Conservation (phyloP, 1,140 invertebrate genomes). For the Bombus waltoni region DNA sequence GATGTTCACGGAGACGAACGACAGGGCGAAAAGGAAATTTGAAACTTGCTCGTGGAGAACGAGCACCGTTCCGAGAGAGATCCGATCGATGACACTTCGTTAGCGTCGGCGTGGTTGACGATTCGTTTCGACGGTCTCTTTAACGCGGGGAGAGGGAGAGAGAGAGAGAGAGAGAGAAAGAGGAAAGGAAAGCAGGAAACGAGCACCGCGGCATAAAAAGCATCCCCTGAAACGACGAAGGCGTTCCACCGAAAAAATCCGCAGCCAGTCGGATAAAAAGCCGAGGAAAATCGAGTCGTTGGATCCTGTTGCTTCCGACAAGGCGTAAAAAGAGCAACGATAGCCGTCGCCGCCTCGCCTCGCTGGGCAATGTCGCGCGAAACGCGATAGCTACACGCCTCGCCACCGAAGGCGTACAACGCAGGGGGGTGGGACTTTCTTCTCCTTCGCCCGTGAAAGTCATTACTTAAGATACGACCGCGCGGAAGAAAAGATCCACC, state of each 20-base stretch:
- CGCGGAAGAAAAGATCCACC: slow-evolving; percentile 52
- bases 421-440: not conserved
- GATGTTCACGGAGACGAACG: not conserved
- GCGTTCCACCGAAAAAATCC: not conserved
- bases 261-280: not conserved
- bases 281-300: slow-evolving; percentile 53
- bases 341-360: not conserved
- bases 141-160: not conserved
- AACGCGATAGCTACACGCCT: slow-evolving; percentile 52
- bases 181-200: not conserved
- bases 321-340: slow-evolving; percentile 20
- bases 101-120: not conserved
- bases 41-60: not conserved
- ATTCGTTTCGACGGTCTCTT: not conserved
- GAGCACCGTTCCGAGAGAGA: not conserved
- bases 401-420: not conserved
- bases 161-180: no score
- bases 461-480: slow-evolving; percentile 65
- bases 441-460: slow-evolving; percentile 1
- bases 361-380: slow-evolving; percentile 51
- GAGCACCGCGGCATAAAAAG: not conserved
- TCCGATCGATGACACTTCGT: slow-evolving; percentile 8
- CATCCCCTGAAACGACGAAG: not conserved
- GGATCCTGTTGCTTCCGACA: slow-evolving; percentile 40
- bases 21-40: slow-evolving; percentile 15